These are phyloP conservation scores for Lysandra bellargus DNA, from an alignment of 2,888 invertebrate genomes.

Conservation along the genomic window DNA sequence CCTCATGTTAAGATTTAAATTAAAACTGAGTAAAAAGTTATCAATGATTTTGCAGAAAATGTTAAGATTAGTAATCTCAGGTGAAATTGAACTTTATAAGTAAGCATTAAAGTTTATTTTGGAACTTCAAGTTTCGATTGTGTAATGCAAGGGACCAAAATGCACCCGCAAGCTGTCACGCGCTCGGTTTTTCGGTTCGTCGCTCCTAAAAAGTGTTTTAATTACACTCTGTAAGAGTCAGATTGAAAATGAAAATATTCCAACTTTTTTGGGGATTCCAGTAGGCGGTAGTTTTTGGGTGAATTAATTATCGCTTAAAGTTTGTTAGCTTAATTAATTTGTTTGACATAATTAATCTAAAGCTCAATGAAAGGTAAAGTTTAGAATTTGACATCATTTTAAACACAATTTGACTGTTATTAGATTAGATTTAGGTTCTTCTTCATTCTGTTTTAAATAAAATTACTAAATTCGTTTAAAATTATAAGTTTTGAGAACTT, in stretches of 20 bases:
- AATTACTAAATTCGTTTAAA: too few relatives aligned
- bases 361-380: too few relatives aligned
- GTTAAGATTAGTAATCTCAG: neutral
- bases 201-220: conserved; percentile 36
- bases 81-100: neutral
- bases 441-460: too few relatives aligned
- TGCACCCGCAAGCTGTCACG: conserved; percentile 75
- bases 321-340: neutral
- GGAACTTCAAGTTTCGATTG: conserved; percentile 47
- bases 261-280: neutral
- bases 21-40: neutral
- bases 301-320: neutral
- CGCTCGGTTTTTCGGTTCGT: conserved; percentile 59
- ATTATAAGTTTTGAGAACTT: neutral
- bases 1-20: conserved; percentile 32
- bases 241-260: neutral
- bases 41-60: conserved; percentile 25
- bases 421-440: neutral
- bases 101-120: conserved; percentile 47
- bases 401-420: neutral
- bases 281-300: neutral
- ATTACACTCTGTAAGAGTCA: neutral
- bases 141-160: conserved; percentile 52
- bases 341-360: too few relatives aligned
- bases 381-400: neutral